Evolutionary conservation across 1,140 invertebrate genomes (phyloP).

Genomic region (Ceratosolen fusciceps): DNA sequence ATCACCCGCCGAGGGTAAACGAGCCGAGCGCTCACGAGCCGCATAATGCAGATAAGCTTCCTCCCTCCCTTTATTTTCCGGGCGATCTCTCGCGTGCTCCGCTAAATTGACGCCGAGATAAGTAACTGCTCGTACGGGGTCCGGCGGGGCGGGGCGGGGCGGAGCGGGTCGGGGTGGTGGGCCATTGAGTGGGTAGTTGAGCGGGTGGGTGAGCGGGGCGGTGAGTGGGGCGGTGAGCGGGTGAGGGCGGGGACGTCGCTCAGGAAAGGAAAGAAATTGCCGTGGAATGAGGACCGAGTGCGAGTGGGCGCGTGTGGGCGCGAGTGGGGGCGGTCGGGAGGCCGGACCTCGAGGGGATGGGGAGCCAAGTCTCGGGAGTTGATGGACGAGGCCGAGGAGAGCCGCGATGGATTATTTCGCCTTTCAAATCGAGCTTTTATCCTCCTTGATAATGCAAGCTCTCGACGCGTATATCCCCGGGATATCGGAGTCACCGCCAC

Average conservation of each 20-base stretch:
- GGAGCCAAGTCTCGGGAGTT: conserved; percentile 33
- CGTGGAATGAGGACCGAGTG: neutral
- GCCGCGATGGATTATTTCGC: neutral
- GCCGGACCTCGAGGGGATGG: neutral
- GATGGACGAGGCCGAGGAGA: conserved; percentile 36
- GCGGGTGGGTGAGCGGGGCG: neutral
- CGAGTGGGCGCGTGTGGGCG: too few relatives aligned
- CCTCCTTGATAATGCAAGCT: conserved; percentile 54
- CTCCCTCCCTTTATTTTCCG: conserved; percentile 13
- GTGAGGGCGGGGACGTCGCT: neutral
- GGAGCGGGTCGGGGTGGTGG: neutral
- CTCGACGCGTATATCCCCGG: conserved; percentile 49
- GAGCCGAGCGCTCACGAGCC: neutral
- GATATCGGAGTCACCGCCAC: conserved; percentile 36
- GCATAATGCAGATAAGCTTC: conserved; percentile 42
- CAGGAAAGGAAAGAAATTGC: neutral
- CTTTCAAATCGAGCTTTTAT: conserved; percentile 44
- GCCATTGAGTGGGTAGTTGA: neutral
- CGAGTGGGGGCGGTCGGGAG: too few relatives aligned
- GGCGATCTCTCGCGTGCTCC: conserved; percentile 11
- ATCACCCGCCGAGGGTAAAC: conserved; percentile 21
- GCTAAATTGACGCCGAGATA: conserved; percentile 38
- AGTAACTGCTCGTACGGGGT: neutral
- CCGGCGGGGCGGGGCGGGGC: too few relatives aligned
- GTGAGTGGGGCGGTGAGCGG: neutral